Base-by-base conservation (phyloP, 2,797 vertebrate species). In the Enteromius thamalakanensis region DNA sequence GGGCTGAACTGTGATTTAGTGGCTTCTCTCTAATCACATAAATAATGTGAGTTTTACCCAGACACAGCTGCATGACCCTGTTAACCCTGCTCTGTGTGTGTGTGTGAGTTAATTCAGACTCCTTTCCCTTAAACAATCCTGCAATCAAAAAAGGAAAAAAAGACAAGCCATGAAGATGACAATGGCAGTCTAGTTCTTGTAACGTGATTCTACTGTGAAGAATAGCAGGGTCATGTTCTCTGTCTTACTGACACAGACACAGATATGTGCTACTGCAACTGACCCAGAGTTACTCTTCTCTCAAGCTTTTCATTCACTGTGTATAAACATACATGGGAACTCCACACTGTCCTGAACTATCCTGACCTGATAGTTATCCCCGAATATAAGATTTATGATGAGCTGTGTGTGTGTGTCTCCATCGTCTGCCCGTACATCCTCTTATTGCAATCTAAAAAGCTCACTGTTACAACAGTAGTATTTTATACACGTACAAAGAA, bases 161-260 rank as follows among this genome's bases (percentile, higher is more conserved):
- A 42, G 47, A 29, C 12, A 6, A 45, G 42, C 67, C 5, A 40
- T 60, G 65, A 69, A 69, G 62, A 69, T 69, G 51, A 77, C 74
- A 83, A 77, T 76, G 64, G 47, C 74, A 77, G 81, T 83, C 72
- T 83, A 77, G 51, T 21, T 55, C 23, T 34, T 85, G 87, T 85
- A 90, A 89, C 69, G 69, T 79, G 87, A 89, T 51, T 85, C 89
- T 85, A 74, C 76, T 49, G 60, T 55, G 80, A 85, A 84, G 49
- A 60, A 51, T 17, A 45, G 51, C 79, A 64, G 62, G 60, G 60
- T 79, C 21, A 67, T 79, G 68, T 80, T 80, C 62, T 51, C 19
- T 65, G 67, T 55, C 68, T 62, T 70, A 26, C 23, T 53, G 21
- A 70, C 37, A 77, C 49, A 21, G 45, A 77, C 42, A 40, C 32